These are phyloP conservation scores for Leucania comma DNA, from an alignment of 2,888 invertebrate species.

Conservation along the genomic window DNA sequence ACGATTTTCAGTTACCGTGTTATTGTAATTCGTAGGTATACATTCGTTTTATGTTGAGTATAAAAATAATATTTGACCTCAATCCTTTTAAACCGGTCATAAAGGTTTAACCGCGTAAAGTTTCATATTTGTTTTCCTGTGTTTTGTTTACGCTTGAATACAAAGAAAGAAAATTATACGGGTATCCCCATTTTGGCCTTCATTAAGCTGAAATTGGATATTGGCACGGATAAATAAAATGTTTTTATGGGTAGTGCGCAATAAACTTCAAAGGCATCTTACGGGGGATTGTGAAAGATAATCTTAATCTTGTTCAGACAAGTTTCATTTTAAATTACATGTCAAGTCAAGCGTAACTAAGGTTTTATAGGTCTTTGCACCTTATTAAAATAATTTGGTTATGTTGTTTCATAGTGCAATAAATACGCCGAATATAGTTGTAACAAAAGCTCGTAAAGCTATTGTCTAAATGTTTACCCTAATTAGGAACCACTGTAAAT, in stretches of 20 bases:
- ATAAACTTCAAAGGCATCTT: constrained; percentile 51
- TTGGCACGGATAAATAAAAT: constrained; percentile 18
- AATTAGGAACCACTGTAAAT: constrained; percentile 48
- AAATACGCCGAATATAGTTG: constrained; percentile 49
- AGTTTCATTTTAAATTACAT: constrained; percentile 30
- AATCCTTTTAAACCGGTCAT: constrained; percentile 49
- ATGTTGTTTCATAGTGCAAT: constrained; percentile 26
- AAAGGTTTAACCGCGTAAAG: constrained; percentile 34
- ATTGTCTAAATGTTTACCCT: constrained; percentile 52
- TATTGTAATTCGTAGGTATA: constrained; percentile 34
- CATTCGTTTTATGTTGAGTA: constrained; percentile 34
- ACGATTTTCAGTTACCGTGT: constrained; percentile 46
- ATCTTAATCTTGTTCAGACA: constrained; percentile 47
- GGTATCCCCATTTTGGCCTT: constrained; percentile 25
- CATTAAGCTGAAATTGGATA: constrained; percentile 38
- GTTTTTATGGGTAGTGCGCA: constrained; percentile 21
- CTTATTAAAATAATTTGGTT: constrained; percentile 27
- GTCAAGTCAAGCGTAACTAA: constrained; percentile 9
- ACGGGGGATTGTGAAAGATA: constrained; percentile 59
- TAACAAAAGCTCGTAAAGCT: constrained; percentile 61
- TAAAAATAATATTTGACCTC: constrained; percentile 56
- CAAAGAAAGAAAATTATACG: constrained; percentile 55
- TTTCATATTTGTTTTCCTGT: constrained; percentile 56
- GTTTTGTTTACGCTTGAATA: constrained; percentile 48
- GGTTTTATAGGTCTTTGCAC: constrained; percentile 22